Evolutionary conservation across 2,797 vertebrate genomes (phyloP), one percentile per base, ranked within the genome.

Genomic region (Coluber constrictor): DNA sequence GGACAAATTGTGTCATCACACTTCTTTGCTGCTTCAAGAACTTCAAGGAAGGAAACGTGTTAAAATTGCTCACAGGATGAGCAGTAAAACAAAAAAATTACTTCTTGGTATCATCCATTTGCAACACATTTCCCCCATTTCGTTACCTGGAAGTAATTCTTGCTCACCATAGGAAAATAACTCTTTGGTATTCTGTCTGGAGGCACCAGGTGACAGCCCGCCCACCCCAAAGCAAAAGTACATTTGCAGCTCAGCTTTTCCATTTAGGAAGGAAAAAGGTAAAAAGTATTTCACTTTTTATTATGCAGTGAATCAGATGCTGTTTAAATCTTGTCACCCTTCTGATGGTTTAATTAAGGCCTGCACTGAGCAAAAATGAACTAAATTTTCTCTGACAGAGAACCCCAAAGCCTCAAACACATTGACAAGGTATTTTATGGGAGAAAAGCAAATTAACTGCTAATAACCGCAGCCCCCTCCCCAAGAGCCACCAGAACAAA

Each of bases 381-480:
- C 74, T 83, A 12, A 2, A 0, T 29, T 15, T 0, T 3, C 87
- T 57, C 0, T 92, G 66, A n/a, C 55, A 63, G 2, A 74, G 56
- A 89, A 92, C 25, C 51, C 90, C 70, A 37, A 0, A 32, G 0
- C 54, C 32, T 57, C 0, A 9, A 74, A 57, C 0, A 0, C 20
- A 0, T 89, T 0, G 37, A 7, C 47, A 0, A 90, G 1, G 37
- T 89, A 15, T 0, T 0, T 32, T 90, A 51, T 89, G 23, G 61
- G 57, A 92, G 0, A 87, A 90, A 90, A 10, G 74, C 79, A 90
- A 90, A 94, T 91, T 29, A 70, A 94, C 94, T 83, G 74, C 20
- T 47, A 47, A 25, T 47, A 83, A 47, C 37, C 37, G 2, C 16
- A 25, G 0, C 3, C 37, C 32, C 37, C 37, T 25, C 23, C 20